phyloP scores from a whole-genome alignment of 2,888 invertebrate species.

The Steinernema carpocapsae region DNA sequence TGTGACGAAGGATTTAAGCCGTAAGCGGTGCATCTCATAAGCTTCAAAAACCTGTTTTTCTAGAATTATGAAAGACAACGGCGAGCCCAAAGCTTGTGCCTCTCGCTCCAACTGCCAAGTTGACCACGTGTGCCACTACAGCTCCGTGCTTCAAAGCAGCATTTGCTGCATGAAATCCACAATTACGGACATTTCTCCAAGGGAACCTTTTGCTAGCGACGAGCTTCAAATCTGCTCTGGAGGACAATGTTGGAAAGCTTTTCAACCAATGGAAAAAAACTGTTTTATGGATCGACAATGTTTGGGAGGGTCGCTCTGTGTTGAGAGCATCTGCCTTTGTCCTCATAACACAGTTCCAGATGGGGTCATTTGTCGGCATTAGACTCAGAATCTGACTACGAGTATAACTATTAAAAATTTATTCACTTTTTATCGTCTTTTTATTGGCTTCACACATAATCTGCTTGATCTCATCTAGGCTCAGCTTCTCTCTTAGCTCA shows the following conservation, averaged over 20 bases:
- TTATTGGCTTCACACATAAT: neutral
- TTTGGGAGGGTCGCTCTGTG: neutral
- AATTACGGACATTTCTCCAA: neutral
- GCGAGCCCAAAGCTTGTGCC: slow-evolving; percentile 1
- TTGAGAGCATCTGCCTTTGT: neutral
- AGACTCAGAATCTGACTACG: neutral
- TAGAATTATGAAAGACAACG: neutral
- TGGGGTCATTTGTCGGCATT: slow-evolving; percentile 6
- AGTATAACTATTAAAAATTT: slow-evolving; percentile 7
- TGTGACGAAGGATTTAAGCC: slow-evolving; percentile 4
- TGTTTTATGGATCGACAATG: slow-evolving; percentile 18
- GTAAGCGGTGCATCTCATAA: neutral
- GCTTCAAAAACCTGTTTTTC: neutral
- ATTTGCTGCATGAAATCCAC: slow-evolving; percentile 3
- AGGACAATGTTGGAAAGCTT: slow-evolving; percentile 16
- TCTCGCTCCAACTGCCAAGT: slow-evolving; percentile 1
- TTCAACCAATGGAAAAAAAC: slow-evolving; percentile 6
- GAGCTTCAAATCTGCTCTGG: slow-evolving; percentile 12
- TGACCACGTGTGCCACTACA: slow-evolving; percentile 12
- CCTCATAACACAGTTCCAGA: slow-evolving; percentile 5
- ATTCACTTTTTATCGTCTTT: neutral
- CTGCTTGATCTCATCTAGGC: neutral
- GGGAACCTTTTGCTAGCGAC: neutral
- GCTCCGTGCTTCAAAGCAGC: slow-evolving; percentile 7
- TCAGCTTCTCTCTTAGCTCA: neutral